Percentiles rank a stretch among this genome's conserved stretches.
Evolutionary conservation across 2,113 vertebrate species (phyloP).

Genomic region (Cacatua alba): DNA sequence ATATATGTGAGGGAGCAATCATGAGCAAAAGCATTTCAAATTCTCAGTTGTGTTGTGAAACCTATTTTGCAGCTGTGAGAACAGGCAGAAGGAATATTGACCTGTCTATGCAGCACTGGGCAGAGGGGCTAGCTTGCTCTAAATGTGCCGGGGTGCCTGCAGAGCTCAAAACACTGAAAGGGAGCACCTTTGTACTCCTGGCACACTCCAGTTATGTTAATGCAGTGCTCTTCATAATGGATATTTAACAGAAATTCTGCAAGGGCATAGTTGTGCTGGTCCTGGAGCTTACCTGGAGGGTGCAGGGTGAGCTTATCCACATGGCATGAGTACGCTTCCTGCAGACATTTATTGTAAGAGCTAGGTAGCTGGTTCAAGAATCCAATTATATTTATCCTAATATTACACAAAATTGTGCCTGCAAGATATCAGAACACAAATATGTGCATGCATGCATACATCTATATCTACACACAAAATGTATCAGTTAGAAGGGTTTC

Average conservation of each 20-base stretch:
- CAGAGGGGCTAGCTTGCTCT: not conserved
- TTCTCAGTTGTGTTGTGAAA: not conserved
- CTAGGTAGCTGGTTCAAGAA: not conserved
- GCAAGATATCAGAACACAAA: not conserved
- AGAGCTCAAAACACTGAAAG: not conserved
- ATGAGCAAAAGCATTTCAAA: not conserved
- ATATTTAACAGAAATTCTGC: not conserved
- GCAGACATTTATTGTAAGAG: not conserved
- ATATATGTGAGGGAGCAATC: not conserved
- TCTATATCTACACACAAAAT: not conserved
- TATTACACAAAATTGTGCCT: not conserved
- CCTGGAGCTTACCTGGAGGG: not conserved
- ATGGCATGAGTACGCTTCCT: rapidly evolving
- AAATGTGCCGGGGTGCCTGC: not conserved
- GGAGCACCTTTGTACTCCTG: not conserved
- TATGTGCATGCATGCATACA: rapidly evolving
- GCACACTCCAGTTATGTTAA: not conserved
- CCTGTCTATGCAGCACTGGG: not conserved
- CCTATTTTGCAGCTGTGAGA: not conserved
- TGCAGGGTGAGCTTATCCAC: not conserved
- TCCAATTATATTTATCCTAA: not conserved
- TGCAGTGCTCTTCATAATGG: not conserved
- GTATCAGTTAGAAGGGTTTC: not conserved
- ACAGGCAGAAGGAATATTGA: not conserved
- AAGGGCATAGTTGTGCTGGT: not conserved